Evolutionary conservation across 2,113 vertebrate species (phyloP).

Genomic region (Hydropotes inermis): DNA sequence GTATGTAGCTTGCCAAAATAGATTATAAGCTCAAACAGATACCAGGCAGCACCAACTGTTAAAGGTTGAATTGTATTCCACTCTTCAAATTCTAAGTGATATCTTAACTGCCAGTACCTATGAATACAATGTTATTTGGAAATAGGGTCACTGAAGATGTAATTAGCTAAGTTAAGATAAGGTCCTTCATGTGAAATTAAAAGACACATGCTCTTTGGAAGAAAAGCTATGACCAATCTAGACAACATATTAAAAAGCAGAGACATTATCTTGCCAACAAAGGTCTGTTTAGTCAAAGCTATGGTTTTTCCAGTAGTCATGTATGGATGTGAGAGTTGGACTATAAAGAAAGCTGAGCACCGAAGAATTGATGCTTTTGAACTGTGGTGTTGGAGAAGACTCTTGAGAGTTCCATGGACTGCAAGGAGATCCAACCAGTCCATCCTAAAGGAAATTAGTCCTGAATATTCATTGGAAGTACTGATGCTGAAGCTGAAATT

Average conservation of each 20-base stretch:
- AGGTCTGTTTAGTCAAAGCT: not conserved
- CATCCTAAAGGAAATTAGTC: not conserved
- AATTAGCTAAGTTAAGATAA: not conserved
- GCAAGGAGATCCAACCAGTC: not conserved
- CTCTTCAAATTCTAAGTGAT: not conserved
- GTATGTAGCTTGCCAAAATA: not conserved
- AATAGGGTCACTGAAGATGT: not conserved
- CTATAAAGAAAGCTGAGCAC: not conserved
- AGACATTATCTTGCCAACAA: not conserved
- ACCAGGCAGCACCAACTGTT: not conserved
- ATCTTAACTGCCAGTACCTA: not conserved
- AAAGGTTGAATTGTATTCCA: not conserved
- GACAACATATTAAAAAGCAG: not conserved
- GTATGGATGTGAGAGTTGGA: not conserved
- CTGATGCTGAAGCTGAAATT: not conserved
- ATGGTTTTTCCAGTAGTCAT: not conserved
- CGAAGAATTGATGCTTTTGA: not conserved
- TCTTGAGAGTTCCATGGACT: not conserved
- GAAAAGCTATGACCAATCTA: not conserved
- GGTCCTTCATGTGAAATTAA: not conserved
- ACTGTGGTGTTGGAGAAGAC: not conserved
- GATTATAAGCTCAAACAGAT: not conserved
- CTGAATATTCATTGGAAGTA: not conserved
- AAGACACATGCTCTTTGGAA: not conserved
- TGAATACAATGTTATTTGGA: not conserved